Percentiles rank a stretch among this genome's conserved stretches.
These are phyloP conservation scores for Rattus norvegicus DNA, from an alignment of 2,113 vertebrate species.

Conservation along the genomic window GRCr8 NC_086034.1:49589501-49590000, in stretches of 20 bases:
- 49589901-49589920: background rate
- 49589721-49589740: fast-evolving
- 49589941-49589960: no score
- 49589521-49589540: background rate
- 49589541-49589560: background rate
- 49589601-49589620: background rate
- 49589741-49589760: no score
- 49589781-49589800: background rate
- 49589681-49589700: background rate
- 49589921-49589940: background rate
- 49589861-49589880: background rate
- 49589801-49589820: background rate
- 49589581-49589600: background rate
- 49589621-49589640: background rate
- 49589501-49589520: background rate
- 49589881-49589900: background rate
- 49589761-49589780: background rate
- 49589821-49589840: background rate
- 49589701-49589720: background rate
- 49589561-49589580: background rate
- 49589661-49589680: background rate
- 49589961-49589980: background rate
- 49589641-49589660: background rate
- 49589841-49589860: background rate
- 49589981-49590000: background rate